Evolutionary conservation across 2,797 vertebrate genomes (phyloP).

Genomic region (Margarornis squamiger): DNA sequence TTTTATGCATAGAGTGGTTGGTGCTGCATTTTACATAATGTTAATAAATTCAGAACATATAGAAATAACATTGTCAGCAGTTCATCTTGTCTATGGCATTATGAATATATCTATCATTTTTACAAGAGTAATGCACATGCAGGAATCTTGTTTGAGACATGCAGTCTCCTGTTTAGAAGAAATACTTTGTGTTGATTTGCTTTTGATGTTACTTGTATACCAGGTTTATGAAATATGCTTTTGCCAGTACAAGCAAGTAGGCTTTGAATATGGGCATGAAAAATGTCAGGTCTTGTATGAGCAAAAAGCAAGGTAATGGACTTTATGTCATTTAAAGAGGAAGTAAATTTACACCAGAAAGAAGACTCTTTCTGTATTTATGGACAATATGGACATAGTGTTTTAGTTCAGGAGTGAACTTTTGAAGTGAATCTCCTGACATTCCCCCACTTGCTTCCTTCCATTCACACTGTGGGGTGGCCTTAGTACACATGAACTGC

Average conservation of each 20-base stretch:
- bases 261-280: not conserved
- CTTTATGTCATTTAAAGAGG: not conserved
- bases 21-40: not conserved
- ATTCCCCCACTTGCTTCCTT: not conserved
- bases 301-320: not conserved
- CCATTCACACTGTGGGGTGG: not conserved
- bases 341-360: not conserved
- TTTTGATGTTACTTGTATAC: not conserved
- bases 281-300: not conserved
- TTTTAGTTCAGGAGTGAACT: not conserved
- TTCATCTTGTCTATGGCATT: not conserved
- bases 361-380: not conserved
- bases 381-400: not conserved
- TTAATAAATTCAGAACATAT: not conserved
- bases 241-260: not conserved
- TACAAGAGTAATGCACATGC: not conserved
- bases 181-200: not conserved
- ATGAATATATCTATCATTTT: not conserved
- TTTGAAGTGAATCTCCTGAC: not conserved
- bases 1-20: not conserved
- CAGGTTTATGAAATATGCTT: not conserved
- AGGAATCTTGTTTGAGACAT: not conserved
- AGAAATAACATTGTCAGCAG: not conserved
- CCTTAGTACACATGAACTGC: not conserved
- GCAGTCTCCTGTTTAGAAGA: not conserved